Evolutionary conservation across 2,888 invertebrate genomes (phyloP).

Genomic region (Masnerella sp.): DNA sequence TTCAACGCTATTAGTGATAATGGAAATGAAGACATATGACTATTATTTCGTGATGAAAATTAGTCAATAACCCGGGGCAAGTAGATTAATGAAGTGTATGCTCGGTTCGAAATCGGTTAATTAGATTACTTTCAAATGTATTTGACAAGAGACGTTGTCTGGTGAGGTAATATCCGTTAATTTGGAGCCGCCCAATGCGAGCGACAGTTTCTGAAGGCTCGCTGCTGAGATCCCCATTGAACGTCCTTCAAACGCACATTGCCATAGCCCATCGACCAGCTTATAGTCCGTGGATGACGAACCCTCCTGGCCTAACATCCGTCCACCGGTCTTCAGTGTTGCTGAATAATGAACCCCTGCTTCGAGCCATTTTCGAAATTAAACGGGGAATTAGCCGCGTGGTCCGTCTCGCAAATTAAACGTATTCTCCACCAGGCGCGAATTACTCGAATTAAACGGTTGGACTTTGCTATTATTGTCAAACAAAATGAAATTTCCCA

Average conservation of each 20-base stretch:
- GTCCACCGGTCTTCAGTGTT: slow-evolving; percentile 24
- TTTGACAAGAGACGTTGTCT: slow-evolving; percentile 29
- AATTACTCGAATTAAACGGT: slow-evolving; percentile 23
- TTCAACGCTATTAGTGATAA: no score
- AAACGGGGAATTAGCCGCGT: slow-evolving; percentile 30
- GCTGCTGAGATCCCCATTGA: slow-evolving; percentile 29
- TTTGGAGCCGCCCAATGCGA: slow-evolving; percentile 22
- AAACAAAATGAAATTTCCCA: slow-evolving; percentile 5
- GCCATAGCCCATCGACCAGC: slow-evolving; percentile 9
- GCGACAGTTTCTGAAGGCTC: slow-evolving; percentile 45
- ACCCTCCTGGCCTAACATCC: slow-evolving; percentile 21
- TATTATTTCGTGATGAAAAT: background rate
- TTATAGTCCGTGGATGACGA: slow-evolving; percentile 36
- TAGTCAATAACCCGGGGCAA: no score
- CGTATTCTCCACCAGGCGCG: slow-evolving; percentile 18
- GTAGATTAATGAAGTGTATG: slow-evolving; percentile 13
- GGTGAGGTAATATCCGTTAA: slow-evolving; percentile 26
- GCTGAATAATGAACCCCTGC: slow-evolving; percentile 36
- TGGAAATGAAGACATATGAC: no score
- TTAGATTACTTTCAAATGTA: slow-evolving; percentile 42
- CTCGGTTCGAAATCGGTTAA: slow-evolving; percentile 28
- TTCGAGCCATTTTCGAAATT: slow-evolving; percentile 34
- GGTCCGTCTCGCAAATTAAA: slow-evolving; percentile 34
- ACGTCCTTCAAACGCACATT: slow-evolving; percentile 29
- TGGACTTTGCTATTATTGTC: background rate